Conservation (phyloP, 1,140 invertebrate species). For the Eueides isabella region DNA sequence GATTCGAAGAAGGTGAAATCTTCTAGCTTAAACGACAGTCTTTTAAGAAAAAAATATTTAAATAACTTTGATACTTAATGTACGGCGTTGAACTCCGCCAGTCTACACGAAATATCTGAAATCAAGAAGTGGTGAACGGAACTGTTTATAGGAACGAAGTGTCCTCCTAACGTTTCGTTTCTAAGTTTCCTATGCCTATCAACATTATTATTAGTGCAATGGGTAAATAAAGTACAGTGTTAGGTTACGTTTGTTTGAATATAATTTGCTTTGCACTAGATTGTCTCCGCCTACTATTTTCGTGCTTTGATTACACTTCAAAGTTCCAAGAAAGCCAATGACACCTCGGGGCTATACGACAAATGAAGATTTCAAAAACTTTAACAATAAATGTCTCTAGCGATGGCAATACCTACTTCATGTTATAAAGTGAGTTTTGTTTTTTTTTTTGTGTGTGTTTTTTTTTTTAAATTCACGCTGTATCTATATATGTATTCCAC, state of each 20-base stretch:
- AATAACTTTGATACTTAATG: no score
- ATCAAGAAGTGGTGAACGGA: no score
- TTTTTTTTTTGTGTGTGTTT: neutral
- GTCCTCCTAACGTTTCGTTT: no score
- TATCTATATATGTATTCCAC: no score
- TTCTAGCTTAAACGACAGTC: constrained; percentile 48
- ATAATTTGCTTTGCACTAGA: neutral
- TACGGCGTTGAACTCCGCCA: no score
- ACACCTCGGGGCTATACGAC: neutral
- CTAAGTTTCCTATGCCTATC: no score
- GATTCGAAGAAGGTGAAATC: constrained; percentile 55
- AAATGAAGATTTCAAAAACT: neutral
- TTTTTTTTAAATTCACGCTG: no score
- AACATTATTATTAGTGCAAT: no score
- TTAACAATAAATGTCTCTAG: neutral
- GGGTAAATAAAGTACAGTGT: no score
- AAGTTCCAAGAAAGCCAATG: neutral
- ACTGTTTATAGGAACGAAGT: no score
- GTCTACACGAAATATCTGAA: no score
- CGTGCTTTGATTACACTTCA: neutral
- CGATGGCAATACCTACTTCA: neutral
- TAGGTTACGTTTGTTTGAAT: no score
- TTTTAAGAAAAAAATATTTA: constrained; percentile 16
- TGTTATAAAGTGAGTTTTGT: neutral
- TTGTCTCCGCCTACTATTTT: neutral